phyloP scores from a whole-genome alignment of 2,888 invertebrate species.

The Sarcophaga carnaria region DNA sequence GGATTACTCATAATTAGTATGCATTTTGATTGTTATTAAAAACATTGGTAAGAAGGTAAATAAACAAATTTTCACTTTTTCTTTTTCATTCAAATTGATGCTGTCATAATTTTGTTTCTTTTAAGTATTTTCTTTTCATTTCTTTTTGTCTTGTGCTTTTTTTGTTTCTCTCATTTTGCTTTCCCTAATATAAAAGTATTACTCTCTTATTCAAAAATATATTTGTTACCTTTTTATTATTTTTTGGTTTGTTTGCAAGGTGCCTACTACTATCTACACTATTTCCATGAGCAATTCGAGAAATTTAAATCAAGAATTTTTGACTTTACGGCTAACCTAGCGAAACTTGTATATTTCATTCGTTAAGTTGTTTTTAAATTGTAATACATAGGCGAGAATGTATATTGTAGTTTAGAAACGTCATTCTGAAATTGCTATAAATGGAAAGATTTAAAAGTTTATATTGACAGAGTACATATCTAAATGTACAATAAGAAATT shows the following conservation, averaged over 20 bases:
- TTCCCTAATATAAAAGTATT: conserved; percentile 15
- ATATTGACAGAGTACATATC: no score
- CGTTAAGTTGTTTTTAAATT: no score
- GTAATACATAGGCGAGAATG: no score
- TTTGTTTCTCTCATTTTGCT: conserved; percentile 11
- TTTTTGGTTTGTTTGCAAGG: conserved; percentile 3
- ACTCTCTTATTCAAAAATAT: conserved; percentile 19
- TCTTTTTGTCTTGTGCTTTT: background rate
- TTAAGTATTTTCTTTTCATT: background rate
- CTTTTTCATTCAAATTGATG: background rate
- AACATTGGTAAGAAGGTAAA: conserved; percentile 30
- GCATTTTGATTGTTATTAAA: no score
- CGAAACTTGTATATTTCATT: no score
- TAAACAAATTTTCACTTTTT: no score
- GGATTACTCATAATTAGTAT: background rate
- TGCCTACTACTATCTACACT: background rate
- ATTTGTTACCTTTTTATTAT: background rate
- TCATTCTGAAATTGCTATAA: no score
- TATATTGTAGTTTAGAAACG: no score
- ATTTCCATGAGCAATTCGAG: background rate
- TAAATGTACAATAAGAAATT: no score
- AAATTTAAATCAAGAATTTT: background rate
- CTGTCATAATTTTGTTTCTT: conserved; percentile 29
- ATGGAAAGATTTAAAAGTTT: no score
- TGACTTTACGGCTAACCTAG: no score